A percentile compares a stretch with the other conserved stretches of the same genome.
Conservation (phyloP, 2,113 vertebrate genomes). For the Forbesichthys agassizii region DNA sequence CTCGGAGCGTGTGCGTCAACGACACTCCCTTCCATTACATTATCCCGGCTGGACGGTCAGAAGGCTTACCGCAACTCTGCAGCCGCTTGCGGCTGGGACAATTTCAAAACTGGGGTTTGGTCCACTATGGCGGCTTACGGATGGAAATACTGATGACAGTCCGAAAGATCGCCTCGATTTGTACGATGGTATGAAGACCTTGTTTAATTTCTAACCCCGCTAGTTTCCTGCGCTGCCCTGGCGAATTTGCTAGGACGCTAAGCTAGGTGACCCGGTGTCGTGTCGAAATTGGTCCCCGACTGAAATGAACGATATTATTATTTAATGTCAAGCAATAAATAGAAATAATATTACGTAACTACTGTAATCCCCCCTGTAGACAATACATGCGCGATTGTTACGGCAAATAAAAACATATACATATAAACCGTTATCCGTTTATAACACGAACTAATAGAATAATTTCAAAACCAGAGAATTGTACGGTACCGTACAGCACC, state of each 20-base stretch:
- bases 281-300: no score
- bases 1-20: slow-evolving; percentile 6
- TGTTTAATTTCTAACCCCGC: neutral
- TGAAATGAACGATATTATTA: no score
- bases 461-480: no score
- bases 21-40: slow-evolving; percentile 52
- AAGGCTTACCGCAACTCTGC: slow-evolving; percentile 65
- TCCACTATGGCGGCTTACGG: slow-evolving; percentile 82
- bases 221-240: slow-evolving; percentile 11
- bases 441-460: no score
- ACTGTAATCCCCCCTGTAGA: no score
- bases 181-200: slow-evolving; percentile 85
- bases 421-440: no score
- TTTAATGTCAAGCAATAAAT: no score
- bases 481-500: no score
- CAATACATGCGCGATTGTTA: no score
- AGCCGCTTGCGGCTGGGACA: slow-evolving; percentile 71
- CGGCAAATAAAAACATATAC: no score
- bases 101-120: slow-evolving; percentile 76
- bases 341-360: no score
- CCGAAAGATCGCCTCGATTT: slow-evolving; percentile 94
- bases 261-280: slow-evolving; percentile 27
- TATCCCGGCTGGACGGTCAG: slow-evolving; percentile 44
- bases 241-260: slow-evolving; percentile 29
- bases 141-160: slow-evolving; percentile 95